Conservation (phyloP, 2,888 invertebrate genomes). For the Vannuccia rotundouncinata region DNA sequence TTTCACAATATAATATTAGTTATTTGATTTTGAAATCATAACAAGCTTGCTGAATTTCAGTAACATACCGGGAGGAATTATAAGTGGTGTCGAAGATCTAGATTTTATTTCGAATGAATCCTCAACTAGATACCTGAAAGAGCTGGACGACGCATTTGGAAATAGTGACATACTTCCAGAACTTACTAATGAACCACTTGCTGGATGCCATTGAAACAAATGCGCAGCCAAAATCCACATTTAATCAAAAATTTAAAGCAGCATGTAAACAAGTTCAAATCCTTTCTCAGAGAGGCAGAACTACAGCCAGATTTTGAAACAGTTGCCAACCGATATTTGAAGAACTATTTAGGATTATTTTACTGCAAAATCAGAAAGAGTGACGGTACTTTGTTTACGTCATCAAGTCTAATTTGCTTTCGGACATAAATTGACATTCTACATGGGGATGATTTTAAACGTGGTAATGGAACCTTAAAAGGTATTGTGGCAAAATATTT, state of each 20-base stretch:
- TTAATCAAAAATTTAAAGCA: neutral
- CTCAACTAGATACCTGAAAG: neutral
- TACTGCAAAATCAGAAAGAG: slow-evolving; percentile 9
- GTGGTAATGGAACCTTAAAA: neutral
- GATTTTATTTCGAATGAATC: neutral
- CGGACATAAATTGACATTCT: neutral
- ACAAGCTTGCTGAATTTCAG: neutral
- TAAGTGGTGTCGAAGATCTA: neutral
- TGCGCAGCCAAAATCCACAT: neutral
- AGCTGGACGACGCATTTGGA: neutral
- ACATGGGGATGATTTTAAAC: neutral
- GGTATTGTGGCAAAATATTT: neutral
- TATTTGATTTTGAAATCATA: too few relatives aligned
- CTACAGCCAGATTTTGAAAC: neutral
- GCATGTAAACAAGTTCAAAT: neutral
- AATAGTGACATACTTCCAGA: neutral
- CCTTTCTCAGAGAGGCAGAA: neutral
- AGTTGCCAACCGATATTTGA: neutral
- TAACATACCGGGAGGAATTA: neutral
- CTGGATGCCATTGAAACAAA: neutral
- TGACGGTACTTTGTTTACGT: neutral
- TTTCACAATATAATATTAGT: too few relatives aligned
- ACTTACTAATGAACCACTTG: neutral
- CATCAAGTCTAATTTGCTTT: neutral
- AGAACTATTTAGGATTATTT: neutral